These are phyloP conservation scores for Agelastica alni DNA, from an alignment of 2,888 invertebrate genomes.

Conservation along the genomic window DNA sequence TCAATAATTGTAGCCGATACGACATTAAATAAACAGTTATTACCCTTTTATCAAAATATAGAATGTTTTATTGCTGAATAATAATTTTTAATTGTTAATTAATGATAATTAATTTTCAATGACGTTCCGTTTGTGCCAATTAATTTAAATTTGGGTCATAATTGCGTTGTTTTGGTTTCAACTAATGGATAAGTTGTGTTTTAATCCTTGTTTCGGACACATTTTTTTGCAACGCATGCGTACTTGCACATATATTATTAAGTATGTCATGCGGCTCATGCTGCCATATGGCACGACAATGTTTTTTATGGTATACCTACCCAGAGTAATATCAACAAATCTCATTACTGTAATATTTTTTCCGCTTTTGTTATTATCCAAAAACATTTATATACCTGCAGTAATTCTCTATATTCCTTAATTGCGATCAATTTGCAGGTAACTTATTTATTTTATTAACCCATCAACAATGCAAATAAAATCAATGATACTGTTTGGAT, in stretches of 20 bases:
- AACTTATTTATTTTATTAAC: no score
- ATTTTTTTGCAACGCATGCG: conserved; percentile 10
- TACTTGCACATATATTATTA: neutral
- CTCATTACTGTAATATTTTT: no score
- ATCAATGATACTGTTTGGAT: no score
- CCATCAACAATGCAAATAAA: no score
- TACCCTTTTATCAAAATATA: conserved; percentile 16
- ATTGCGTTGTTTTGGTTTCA: conserved; percentile 2
- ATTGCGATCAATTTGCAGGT: no score
- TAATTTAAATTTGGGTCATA: conserved; percentile 6
- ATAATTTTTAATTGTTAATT: conserved; percentile 19
- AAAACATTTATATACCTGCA: no score
- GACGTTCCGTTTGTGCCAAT: conserved; percentile 9
- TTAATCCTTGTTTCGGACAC: neutral
- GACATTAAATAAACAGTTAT: conserved; percentile 15
- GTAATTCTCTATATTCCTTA: no score
- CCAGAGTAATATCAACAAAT: no score
- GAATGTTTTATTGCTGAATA: conserved; percentile 14
- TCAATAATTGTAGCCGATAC: conserved; percentile 4
- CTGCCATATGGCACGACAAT: neutral
- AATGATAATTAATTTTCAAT: conserved; percentile 9
- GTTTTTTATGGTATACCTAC: conserved; percentile 5
- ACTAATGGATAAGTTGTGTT: neutral
- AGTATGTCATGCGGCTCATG: conserved; percentile 16
- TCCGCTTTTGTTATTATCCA: no score